Evolutionary conservation across 23 tunicate genomes (phyloP).

Genomic region (Clavelina lepadiformis): DNA sequence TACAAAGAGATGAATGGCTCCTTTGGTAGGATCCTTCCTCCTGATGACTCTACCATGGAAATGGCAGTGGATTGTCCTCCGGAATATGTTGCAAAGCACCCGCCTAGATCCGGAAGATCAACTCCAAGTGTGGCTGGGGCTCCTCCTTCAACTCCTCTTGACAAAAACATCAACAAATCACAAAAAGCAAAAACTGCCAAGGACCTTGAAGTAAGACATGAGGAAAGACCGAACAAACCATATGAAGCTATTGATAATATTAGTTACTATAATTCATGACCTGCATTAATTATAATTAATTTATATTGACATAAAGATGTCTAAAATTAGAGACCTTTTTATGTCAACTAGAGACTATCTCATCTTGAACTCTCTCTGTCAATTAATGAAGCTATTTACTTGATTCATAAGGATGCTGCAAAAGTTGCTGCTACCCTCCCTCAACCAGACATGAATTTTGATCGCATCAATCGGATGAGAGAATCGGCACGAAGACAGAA

Average conservation of each 20-base stretch:
- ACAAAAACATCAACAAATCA: constrained; percentile 17
- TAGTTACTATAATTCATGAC: background rate
- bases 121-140: constrained; percentile 52
- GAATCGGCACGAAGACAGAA: constrained; percentile 79
- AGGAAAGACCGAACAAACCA: background rate
- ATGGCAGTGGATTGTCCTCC: constrained; percentile 96
- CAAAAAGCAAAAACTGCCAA: constrained; percentile 38
- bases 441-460: constrained; percentile 84
- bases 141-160: constrained; percentile 88
- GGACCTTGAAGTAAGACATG: constrained; percentile 29
- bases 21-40: constrained; percentile 49
- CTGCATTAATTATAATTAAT: background rate
- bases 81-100: constrained; percentile 53
- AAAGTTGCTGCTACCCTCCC: constrained; percentile 60
- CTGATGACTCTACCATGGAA: constrained; percentile 77
- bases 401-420: constrained; percentile 53
- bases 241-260: background rate
- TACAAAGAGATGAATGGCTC: constrained; percentile 45
- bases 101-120: constrained; percentile 51
- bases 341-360: background rate
- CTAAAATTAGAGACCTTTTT: constrained; percentile 1
- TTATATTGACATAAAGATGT: background rate
- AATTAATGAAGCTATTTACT: background rate
- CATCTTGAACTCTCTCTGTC: background rate
- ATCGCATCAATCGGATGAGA: constrained; percentile 67